Percentiles rank a stretch among this genome's conserved stretches.
Evolutionary conservation across 2,113 vertebrate genomes (phyloP).

Genomic region (Symphodus melops): DNA sequence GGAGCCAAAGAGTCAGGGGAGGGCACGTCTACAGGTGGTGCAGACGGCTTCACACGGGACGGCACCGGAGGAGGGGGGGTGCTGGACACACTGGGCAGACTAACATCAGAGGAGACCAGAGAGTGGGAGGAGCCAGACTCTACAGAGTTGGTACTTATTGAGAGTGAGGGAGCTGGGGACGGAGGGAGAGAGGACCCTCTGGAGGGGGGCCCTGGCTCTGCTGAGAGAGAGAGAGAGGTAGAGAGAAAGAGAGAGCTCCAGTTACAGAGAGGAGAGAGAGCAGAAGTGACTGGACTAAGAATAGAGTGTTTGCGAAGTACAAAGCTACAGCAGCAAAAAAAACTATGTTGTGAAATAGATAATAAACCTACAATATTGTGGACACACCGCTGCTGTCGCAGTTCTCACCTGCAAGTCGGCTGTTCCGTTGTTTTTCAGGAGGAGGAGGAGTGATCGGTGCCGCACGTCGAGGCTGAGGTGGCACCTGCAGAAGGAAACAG

Average conservation of each 20-base stretch:
- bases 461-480: slow-evolving; percentile 87
- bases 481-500: slow-evolving; percentile 81
- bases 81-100: slow-evolving; percentile 88
- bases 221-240: slow-evolving; percentile 21
- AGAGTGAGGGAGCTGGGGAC: slow-evolving; percentile 82
- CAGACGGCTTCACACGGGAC: slow-evolving; percentile 83
- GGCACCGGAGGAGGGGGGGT: slow-evolving; percentile 95
- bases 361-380: not conserved
- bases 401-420: slow-evolving; percentile 71
- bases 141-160: slow-evolving; percentile 88
- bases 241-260: slow-evolving; percentile 32
- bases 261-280: slow-evolving; percentile 59
- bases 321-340: slow-evolving; percentile 43
- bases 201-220: slow-evolving; percentile 78
- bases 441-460: slow-evolving; percentile 91
- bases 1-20: slow-evolving; percentile 47
- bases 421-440: slow-evolving; percentile 89
- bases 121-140: slow-evolving; percentile 90
- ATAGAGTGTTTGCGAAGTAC: slow-evolving; percentile 61
- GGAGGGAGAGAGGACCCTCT: slow-evolving; percentile 73
- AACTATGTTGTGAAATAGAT: not conserved
- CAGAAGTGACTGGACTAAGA: slow-evolving; percentile 61
- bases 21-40: slow-evolving; percentile 1
- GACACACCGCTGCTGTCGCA: not conserved
- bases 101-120: slow-evolving; percentile 83